Percentiles rank a stretch among this genome's conserved stretches.
phyloP scores from a whole-genome alignment of 53 echinoderm and acorn worm genomes.

The Astropecten irregularis region DNA sequence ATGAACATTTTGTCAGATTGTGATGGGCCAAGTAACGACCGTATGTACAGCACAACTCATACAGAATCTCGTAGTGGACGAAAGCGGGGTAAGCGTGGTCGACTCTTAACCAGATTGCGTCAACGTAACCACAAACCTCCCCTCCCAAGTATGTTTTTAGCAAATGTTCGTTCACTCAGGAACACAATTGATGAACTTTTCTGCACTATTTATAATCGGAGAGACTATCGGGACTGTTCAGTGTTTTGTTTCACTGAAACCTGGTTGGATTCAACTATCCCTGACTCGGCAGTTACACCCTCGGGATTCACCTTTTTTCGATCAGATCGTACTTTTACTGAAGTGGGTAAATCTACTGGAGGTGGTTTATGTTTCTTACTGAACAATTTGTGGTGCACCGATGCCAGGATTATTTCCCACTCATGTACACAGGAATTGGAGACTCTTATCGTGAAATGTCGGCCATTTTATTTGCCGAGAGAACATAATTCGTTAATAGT shows the following conservation, averaged over 20 bases:
- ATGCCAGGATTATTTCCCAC: slow-evolving; percentile 14
- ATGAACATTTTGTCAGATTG: no score
- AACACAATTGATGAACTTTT: slow-evolving; percentile 48
- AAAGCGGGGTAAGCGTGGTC: no score
- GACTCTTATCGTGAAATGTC: slow-evolving; percentile 8
- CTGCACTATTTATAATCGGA: slow-evolving; percentile 16
- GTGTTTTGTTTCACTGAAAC: slow-evolving; percentile 70
- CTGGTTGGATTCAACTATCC: slow-evolving; percentile 59
- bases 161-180: no score
- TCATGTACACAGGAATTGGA: slow-evolving; percentile 46
- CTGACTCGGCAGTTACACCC: slow-evolving; percentile 32
- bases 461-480: no score
- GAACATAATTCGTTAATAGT: no score
- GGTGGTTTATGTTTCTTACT: slow-evolving; percentile 48
- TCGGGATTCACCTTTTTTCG: slow-evolving; percentile 49
- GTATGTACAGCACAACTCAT: no score
- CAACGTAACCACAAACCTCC: no score
- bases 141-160: no score
- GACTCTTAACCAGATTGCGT: no score
- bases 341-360: slow-evolving; percentile 52
- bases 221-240: slow-evolving; percentile 59
- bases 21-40: no score
- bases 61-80: no score
- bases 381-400: slow-evolving; percentile 37
- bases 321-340: slow-evolving; percentile 30